Base-by-base conservation (phyloP, 2,113 vertebrate species). In the Nestor notabilis region DNA sequence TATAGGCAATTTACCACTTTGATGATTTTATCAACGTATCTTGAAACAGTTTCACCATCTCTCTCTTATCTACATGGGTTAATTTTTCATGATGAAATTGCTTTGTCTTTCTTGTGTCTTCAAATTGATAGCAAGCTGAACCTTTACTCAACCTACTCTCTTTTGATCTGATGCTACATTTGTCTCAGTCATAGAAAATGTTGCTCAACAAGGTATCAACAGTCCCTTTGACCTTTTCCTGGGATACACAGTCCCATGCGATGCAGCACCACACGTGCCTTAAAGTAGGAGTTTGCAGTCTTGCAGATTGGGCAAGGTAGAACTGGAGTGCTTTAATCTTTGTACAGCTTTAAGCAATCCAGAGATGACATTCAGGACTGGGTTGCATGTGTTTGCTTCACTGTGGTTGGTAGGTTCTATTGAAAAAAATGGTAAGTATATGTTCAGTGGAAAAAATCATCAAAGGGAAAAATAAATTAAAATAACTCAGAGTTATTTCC, bases 111-210 rank as follows among this genome's bases (percentile, higher is more conserved):
- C 93, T 95, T 29, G 46, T 95, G 89, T 87, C 89, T 95, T 95
- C 70, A 63, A 87, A 91, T 80, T 91, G 93, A 92, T 96, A 91
- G 93, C 85, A 53, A 89, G 96, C 69, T 92, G 90, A 96, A 95
- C 80, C 83, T 91, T 81, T 69, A 37, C 93, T 95, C 85, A 83
- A 24, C 87, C 92, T 89, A 24, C 80, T 96, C 85, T 58, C 87
- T 96, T 96, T 89, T 96, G 94, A 98, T 97, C 97, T 93, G 94
- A 87, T 97, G 94, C 61, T 97, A 3, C 93, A 87, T 96, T 96
- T 85, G 89, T 94, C 95, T 97, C 96, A 95, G 93, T 64, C 97
- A 58, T 24, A 89, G 96, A 98, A 98, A 97, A 97, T 97, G 96
- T 97, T 97, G 96, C 97, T 65, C 77, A 96, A 92, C 97, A 92